Percentiles rank a stretch among this genome's conserved stretches.
These are phyloP conservation scores for Globia sparganii DNA, from an alignment of 2,888 invertebrate species.

Conservation along the genomic window DNA sequence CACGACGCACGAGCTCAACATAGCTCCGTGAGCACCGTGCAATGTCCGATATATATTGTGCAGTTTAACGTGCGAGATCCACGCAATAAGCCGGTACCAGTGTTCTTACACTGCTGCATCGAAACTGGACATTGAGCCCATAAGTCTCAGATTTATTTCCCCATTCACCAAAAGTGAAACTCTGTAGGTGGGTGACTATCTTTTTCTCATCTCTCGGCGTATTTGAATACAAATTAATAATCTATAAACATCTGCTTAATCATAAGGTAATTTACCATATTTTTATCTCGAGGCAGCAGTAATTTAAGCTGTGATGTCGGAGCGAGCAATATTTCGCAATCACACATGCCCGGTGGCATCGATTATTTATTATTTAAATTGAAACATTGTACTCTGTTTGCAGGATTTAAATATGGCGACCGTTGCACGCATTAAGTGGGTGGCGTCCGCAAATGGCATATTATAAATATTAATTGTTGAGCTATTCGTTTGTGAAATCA, in stretches of 20 bases:
- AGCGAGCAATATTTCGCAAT: slow-evolving; percentile 68
- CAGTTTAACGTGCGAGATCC: slow-evolving; percentile 6
- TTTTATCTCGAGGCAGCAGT: slow-evolving; percentile 55
- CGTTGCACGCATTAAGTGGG: slow-evolving; percentile 48
- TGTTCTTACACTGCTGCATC: background rate
- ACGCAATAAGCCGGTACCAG: slow-evolving; percentile 5
- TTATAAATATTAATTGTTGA: slow-evolving; percentile 46
- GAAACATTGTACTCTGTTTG: slow-evolving; percentile 61
- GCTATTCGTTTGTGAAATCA: slow-evolving; percentile 44
- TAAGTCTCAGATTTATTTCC: slow-evolving; percentile 37
- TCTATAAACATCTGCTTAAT: slow-evolving; percentile 64
- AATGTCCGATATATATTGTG: slow-evolving; percentile 13
- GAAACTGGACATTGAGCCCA: slow-evolving; percentile 10
- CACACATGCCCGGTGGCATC: slow-evolving; percentile 61
- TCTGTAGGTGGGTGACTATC: slow-evolving; percentile 33
- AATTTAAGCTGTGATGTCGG: slow-evolving; percentile 55
- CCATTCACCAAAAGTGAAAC: slow-evolving; percentile 35
- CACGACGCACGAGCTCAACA: slow-evolving; percentile 16
- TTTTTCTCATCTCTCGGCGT: slow-evolving; percentile 33
- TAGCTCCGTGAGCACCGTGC: background rate
- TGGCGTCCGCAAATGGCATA: slow-evolving; percentile 41
- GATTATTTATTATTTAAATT: slow-evolving; percentile 69
- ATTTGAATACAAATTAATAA: slow-evolving; percentile 60
- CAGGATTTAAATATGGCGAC: slow-evolving; percentile 57
- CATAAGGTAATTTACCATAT: slow-evolving; percentile 59